Percentiles rank a stretch among this genome's conserved stretches.
Conservation (phyloP, 2,888 invertebrate species). For the Polymixis lichenea region DNA sequence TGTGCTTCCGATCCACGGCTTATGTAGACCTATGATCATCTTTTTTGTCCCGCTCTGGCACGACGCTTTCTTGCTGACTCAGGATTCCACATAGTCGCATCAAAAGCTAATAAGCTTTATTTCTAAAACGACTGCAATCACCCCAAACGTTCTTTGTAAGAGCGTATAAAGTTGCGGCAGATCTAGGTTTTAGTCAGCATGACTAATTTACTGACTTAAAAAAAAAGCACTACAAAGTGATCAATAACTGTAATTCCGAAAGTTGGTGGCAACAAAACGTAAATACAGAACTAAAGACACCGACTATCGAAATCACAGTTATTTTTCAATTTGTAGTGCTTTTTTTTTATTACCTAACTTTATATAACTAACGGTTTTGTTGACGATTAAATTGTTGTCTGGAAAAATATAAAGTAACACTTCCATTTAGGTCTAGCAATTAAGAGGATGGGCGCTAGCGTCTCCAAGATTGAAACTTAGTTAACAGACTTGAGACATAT, state of each 20-base stretch:
- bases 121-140: neutral
- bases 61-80: neutral
- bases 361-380: neutral
- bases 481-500: neutral
- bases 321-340: no score
- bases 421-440: neutral
- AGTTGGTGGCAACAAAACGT: no score
- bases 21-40: neutral
- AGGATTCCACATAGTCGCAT: neutral
- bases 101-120: neutral
- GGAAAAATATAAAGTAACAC: neutral
- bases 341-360: neutral
- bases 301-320: no score
- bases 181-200: conserved; percentile 1
- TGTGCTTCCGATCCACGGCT: neutral
- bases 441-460: neutral
- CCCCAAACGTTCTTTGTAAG: neutral
- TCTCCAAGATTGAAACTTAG: neutral
- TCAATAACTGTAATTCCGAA: no score
- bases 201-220: no score
- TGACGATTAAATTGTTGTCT: neutral
- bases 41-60: neutral
- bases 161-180: neutral
- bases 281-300: no score
- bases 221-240: no score